Base-by-base conservation (phyloP, 2,888 invertebrate species). In the Pristionchus arcanus region DNA sequence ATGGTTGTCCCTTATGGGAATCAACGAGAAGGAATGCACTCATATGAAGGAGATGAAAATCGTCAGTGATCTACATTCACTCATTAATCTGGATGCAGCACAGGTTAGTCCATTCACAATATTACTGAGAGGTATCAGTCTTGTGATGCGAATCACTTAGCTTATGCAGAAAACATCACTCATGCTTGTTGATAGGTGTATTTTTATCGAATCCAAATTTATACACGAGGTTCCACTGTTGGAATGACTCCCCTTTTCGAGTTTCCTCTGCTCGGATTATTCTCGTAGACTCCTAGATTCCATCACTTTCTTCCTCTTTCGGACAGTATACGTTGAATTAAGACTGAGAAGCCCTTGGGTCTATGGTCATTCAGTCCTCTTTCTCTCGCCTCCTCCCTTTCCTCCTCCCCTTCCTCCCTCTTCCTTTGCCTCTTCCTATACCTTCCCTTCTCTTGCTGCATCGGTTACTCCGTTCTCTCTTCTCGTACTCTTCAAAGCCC, bases 1-100 rank as follows among this genome's bases (percentile, higher is more conserved):
- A 59, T 85, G 84, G 84, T 59, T 85, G 59, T 59, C 84, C n/a
- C 55, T 85, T 25, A 59, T 85, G 84, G 84, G 84, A 85, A 85
- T 85, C 31, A 85, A 49, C 28, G 84, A 85, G 84, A 85, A 85
- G 84, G 84, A 55, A 85, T 85, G 84, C 59, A 85, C 4, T 85
- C 42, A 85, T 85, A 85, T 85, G 84, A 59, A 25, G 15, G 84
- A 85, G 59, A 85, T 85, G 55, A 59, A 59, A 11, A 55, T 34
- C 13, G 59, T 85, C 84, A 59, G 59, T 85, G 59, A 85, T 85
- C 59, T 85, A 16, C 59, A 55, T 34, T 85, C 84, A 59, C 59
- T 85, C 59, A 81, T 81, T 53, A 42, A 81, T 81, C 11, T 81
- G 42, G 81, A 81, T 49, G 81, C 49, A 28, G 21, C 81, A n/a